Percentiles rank a stretch among this genome's conserved stretches.
Conservation (phyloP, 1,140 invertebrate genomes). For the Eciton burchellii region DNA sequence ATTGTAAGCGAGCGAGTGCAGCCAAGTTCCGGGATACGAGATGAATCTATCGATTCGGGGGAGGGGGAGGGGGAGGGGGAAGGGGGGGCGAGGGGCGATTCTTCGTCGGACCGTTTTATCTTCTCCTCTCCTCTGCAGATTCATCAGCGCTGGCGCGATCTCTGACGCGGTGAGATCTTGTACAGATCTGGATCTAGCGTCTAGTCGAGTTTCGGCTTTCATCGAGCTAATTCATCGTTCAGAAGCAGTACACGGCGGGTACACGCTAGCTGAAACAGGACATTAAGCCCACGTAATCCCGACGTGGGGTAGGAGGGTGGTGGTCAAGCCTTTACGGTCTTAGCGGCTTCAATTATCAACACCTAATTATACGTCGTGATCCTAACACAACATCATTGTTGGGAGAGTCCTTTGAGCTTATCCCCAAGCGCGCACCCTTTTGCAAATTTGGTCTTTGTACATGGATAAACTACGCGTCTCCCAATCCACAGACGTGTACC, state of each 20-base stretch:
- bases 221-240: conserved; percentile 32
- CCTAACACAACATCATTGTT: conserved; percentile 77
- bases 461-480: conserved; percentile 39
- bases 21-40: too few relatives aligned
- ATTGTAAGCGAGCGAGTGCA: too few relatives aligned
- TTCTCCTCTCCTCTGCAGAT: background rate
- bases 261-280: conserved; percentile 43
- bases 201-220: conserved; percentile 8
- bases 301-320: conserved; percentile 59
- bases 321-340: conserved; percentile 78
- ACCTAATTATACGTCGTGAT: conserved; percentile 80
- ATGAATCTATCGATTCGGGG: too few relatives aligned
- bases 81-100: too few relatives aligned
- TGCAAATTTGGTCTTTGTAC: conserved; percentile 72
- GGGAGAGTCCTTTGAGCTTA: conserved; percentile 57
- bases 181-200: background rate
- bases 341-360: conserved; percentile 84
- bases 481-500: conserved; percentile 57
- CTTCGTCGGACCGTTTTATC: background rate
- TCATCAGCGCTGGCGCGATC: background rate
- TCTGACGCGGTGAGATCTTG: background rate
- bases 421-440: conserved; percentile 61
- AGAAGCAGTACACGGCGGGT: conserved; percentile 23
- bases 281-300: conserved; percentile 69
- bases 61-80: too few relatives aligned